Evolutionary conservation across 2,888 invertebrate genomes (phyloP).

Genomic region (Liopterus haemorrhoidalis): DNA sequence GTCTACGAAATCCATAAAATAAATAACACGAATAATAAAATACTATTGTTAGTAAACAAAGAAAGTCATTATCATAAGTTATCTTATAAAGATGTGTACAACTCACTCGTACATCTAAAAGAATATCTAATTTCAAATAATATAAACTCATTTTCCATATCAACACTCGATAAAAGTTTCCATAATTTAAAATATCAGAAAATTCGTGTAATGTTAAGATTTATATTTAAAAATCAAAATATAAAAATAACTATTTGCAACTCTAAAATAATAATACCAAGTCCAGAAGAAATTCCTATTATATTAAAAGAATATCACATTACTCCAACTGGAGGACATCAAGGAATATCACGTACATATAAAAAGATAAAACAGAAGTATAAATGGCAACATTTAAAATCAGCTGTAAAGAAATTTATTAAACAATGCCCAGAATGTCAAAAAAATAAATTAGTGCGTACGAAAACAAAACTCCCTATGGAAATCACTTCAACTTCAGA

Average conservation of each 20-base stretch:
- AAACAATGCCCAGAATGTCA: constrained; percentile 32
- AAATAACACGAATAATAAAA: background rate
- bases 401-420: constrained; percentile 25
- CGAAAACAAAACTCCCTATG: constrained; percentile 30
- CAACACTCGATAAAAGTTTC: background rate
- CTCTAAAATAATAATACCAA: constrained; percentile 12
- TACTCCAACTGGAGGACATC: constrained; percentile 21
- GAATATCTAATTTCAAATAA: constrained; percentile 1
- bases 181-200: constrained; percentile 9
- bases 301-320: constrained; percentile 15
- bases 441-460: constrained; percentile 27
- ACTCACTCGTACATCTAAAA: constrained; percentile 7
- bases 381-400: constrained; percentile 29
- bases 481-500: constrained; percentile 30
- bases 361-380: constrained; percentile 24
- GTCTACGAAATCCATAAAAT: background rate
- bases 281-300: background rate
- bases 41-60: constrained; percentile 10
- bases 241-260: constrained; percentile 15
- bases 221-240: constrained; percentile 10
- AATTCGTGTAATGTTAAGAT: constrained; percentile 13
- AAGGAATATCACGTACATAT: constrained; percentile 24
- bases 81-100: constrained; percentile 13
- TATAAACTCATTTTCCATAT: constrained; percentile 8
- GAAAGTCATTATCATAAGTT: constrained; percentile 4